These are phyloP conservation scores for Cryptocephalus moraei DNA, from an alignment of 2,888 invertebrate species.

Conservation along the genomic window DNA sequence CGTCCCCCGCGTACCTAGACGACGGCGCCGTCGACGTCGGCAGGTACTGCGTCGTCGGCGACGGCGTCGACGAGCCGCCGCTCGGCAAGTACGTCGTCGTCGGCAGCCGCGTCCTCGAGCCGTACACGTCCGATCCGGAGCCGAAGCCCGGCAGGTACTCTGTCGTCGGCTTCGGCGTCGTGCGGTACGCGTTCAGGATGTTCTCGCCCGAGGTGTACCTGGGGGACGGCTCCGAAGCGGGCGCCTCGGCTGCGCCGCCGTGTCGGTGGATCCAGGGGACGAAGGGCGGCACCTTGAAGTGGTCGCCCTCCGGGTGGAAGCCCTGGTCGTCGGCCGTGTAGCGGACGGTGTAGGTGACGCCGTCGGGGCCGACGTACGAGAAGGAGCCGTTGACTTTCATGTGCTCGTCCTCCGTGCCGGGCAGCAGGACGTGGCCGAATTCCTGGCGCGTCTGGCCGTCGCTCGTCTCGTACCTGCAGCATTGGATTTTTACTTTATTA, in stretches of 20 bases:
- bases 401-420: constrained; percentile 19
- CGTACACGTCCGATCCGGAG: not conserved
- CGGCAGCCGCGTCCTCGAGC: not conserved
- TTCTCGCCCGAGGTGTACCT: not conserved
- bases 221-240: not conserved
- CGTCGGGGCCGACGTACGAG: constrained; percentile 39
- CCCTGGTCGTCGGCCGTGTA: constrained; percentile 42
- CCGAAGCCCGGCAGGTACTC: not conserved
- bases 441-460: constrained; percentile 26
- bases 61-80: too few relatives aligned
- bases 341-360: constrained; percentile 33
- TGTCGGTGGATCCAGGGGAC: constrained; percentile 20
- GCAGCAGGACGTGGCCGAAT: constrained; percentile 16
- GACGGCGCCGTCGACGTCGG: too few relatives aligned
- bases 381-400: constrained; percentile 36
- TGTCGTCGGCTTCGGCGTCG: not conserved
- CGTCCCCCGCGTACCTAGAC: too few relatives aligned
- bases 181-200: not conserved
- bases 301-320: constrained; percentile 24
- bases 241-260: not conserved
- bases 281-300: constrained; percentile 25
- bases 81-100: not conserved
- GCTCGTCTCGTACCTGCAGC: constrained; percentile 23
- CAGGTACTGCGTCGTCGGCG: too few relatives aligned
- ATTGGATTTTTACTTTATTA: not conserved